phyloP scores from a whole-genome alignment of 1,140 invertebrate genomes.

The Aphelinus atriplicis region DNA sequence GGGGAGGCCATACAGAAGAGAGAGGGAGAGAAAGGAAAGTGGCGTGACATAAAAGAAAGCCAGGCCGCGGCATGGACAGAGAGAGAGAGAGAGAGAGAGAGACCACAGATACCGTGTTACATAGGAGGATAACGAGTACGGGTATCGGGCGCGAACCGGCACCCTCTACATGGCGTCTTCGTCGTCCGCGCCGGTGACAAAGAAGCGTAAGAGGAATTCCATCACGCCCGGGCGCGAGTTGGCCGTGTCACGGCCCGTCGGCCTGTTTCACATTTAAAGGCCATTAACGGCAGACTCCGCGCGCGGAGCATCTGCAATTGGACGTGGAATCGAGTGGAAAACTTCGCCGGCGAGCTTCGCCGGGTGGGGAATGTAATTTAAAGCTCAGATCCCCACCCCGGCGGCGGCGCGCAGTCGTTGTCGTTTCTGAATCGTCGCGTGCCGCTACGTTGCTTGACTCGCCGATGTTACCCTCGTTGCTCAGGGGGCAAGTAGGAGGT shows the following conservation, averaged over 20 bases:
- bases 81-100: constrained; percentile 28
- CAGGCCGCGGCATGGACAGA: constrained; percentile 39
- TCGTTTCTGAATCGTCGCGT: background rate
- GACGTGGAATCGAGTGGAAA: constrained; percentile 34
- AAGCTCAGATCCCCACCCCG: constrained; percentile 6
- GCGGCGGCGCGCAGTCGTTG: background rate
- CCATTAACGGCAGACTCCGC: constrained; percentile 33
- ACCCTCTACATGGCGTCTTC: background rate
- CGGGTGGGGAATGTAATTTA: constrained; percentile 34
- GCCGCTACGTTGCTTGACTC: background rate
- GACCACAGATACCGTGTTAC: constrained; percentile 43
- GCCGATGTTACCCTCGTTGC: background rate
- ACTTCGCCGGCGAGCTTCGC: constrained; percentile 23
- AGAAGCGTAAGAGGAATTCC: constrained; percentile 30
- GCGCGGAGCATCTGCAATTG: constrained; percentile 25
- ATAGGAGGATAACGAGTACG: constrained; percentile 46
- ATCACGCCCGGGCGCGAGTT: constrained; percentile 39
- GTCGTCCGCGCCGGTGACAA: background rate
- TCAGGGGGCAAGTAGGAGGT: background rate
- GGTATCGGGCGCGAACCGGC: background rate
- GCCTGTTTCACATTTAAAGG: constrained; percentile 61
- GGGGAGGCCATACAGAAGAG: constrained; percentile 42
- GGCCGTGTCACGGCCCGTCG: constrained; percentile 54
- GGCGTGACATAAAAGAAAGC: constrained; percentile 39
- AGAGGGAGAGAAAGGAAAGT: constrained; percentile 46